phyloP scores from a whole-genome alignment of 1,140 invertebrate genomes.

The Himalopsyche phryganea region DNA sequence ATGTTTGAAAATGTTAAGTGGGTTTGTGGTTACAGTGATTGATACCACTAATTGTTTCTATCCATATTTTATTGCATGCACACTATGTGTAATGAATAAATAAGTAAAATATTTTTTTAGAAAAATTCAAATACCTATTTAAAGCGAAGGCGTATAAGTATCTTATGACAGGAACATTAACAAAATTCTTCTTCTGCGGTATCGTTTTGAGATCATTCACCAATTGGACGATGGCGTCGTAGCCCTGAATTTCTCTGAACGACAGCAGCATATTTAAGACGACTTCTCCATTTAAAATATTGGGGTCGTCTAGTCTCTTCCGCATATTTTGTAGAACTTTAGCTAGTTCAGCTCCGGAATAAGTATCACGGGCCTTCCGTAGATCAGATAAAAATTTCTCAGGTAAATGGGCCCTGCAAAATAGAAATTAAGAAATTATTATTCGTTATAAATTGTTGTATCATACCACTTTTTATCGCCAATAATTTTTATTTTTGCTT shows the following conservation, averaged over 20 bases:
- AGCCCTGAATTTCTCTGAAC: slow-evolving; percentile 92
- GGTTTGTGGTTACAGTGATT: too few species aligned
- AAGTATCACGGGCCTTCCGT: slow-evolving; percentile 85
- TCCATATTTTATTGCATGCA: too few species aligned
- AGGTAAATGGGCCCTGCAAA: slow-evolving; percentile 87
- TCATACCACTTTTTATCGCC: too few species aligned
- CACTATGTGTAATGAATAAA: too few species aligned
- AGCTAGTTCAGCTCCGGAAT: slow-evolving; percentile 81
- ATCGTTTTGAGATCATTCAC: slow-evolving; percentile 94
- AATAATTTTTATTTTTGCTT: slow-evolving; percentile 27
- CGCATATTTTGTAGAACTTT: slow-evolving; percentile 86
- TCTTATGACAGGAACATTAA: slow-evolving; percentile 84
- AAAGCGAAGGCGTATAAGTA: slow-evolving; percentile 96
- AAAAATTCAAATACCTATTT: slow-evolving; percentile 82
- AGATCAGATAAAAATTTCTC: slow-evolving; percentile 96
- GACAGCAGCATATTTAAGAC: slow-evolving; percentile 90
- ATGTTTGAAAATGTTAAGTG: too few species aligned
- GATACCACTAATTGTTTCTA: too few species aligned
- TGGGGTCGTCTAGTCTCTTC: slow-evolving; percentile 91
- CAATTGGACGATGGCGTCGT: slow-evolving; percentile 96
- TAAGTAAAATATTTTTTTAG: too few species aligned
- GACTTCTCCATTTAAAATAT: slow-evolving; percentile 92
- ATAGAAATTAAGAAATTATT: slow-evolving; percentile 6
- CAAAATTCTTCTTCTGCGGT: slow-evolving; percentile 85
- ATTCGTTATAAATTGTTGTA: too few species aligned